These are phyloP conservation scores for Mythimna ferrago DNA, from an alignment of 2,888 invertebrate genomes.

Conservation along the genomic window DNA sequence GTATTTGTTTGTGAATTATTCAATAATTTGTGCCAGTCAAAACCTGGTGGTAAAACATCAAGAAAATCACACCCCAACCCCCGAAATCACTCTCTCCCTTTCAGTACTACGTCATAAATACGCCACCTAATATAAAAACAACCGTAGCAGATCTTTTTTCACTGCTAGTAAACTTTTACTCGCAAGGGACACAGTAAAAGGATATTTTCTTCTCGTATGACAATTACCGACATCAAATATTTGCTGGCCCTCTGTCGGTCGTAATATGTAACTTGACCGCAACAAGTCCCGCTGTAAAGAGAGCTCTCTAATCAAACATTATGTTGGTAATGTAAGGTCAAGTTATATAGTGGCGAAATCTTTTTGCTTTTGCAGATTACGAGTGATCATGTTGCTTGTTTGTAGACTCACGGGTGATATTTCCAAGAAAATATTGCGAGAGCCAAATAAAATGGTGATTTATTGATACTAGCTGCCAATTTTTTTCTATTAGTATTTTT, in stretches of 20 bases:
- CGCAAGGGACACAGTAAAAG: slow-evolving; percentile 67
- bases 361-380: slow-evolving; percentile 81
- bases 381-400: slow-evolving; percentile 85
- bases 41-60: background rate
- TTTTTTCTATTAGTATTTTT: background rate
- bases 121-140: slow-evolving; percentile 39
- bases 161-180: slow-evolving; percentile 60
- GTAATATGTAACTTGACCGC: slow-evolving; percentile 86
- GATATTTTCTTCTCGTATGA: slow-evolving; percentile 81
- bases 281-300: slow-evolving; percentile 41
- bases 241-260: slow-evolving; percentile 86
- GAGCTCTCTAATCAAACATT: slow-evolving; percentile 44
- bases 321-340: slow-evolving; percentile 54
- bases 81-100: background rate
- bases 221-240: slow-evolving; percentile 89
- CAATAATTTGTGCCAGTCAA: background rate
- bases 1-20: background rate
- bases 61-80: background rate
- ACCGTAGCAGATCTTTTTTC: slow-evolving; percentile 44
- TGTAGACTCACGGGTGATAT: slow-evolving; percentile 84
- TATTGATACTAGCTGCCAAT: slow-evolving; percentile 3
- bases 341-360: slow-evolving; percentile 72
- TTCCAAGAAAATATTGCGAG: slow-evolving; percentile 77
- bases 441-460: slow-evolving; percentile 41
- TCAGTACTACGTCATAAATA: slow-evolving; percentile 20